Evolutionary conservation across 2,888 invertebrate genomes (phyloP).

Genomic region (Piscicola geometra): DNA sequence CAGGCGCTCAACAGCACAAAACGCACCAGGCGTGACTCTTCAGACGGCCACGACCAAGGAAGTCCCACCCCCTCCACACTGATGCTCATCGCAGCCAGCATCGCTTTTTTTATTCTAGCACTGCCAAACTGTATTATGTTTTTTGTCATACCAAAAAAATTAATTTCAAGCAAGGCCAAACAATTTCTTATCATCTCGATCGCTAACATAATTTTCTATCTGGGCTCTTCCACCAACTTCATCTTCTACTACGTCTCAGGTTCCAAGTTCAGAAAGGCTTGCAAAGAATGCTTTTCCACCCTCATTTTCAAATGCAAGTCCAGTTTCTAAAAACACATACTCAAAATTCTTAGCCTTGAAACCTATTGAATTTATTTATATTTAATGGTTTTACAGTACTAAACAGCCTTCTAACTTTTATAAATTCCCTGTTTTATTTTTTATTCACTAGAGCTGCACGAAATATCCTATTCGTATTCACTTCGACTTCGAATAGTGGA

Average conservation of each 20-base stretch:
- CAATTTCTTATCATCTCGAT: background rate
- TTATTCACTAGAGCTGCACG: too few relatives aligned
- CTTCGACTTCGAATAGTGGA: too few relatives aligned
- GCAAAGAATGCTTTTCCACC: background rate
- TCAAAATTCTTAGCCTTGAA: too few relatives aligned
- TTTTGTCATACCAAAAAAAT: too few relatives aligned
- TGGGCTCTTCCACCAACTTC: slow-evolving; percentile 17
- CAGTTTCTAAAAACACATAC: too few relatives aligned
- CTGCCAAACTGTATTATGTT: slow-evolving; percentile 22
- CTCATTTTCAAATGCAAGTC: too few relatives aligned
- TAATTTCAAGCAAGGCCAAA: too few relatives aligned
- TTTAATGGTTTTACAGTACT: too few relatives aligned
- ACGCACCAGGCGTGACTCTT: background rate
- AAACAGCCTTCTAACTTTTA: too few relatives aligned
- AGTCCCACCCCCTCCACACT: slow-evolving; percentile 1
- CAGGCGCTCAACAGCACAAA: background rate
- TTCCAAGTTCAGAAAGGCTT: slow-evolving; percentile 13
- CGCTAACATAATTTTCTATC: slow-evolving; percentile 1
- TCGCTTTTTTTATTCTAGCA: slow-evolving; percentile 5
- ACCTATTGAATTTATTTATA: too few relatives aligned
- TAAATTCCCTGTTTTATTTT: too few relatives aligned
- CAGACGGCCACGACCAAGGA: background rate
- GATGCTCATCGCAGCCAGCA: slow-evolving; percentile 26
- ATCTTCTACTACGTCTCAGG: slow-evolving; percentile 22
- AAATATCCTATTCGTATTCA: too few relatives aligned